Base-by-base conservation (phyloP, 2,888 invertebrate genomes). In the Theretra japonica region DNA sequence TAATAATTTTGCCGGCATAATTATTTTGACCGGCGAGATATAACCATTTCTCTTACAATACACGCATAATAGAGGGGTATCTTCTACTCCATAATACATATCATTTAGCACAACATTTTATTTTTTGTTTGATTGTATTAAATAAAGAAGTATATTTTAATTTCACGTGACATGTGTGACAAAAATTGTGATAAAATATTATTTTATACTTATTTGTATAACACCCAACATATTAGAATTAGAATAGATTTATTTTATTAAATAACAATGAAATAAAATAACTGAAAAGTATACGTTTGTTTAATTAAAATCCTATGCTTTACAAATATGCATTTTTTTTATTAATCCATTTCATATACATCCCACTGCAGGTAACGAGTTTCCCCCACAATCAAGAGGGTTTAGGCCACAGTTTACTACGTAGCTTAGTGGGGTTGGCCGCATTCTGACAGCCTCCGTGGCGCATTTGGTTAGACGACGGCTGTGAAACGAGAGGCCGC, bases 171-270 rank as follows among this genome's bases (percentile, higher is more conserved):
- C 28, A 58, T 58, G 23, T 28, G 23, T 59, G 58, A 59, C 58
- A 59, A 59, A 59, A 0, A 59, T 59, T 59, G 25, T 59, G 25
- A 59, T 59, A 59, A 4, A 53, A 53, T 53, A 53, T 53, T 53
- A 19, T 53, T 17, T 53, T 53, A 53, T 53, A 53, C 19, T 4
- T 50, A 50, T 23, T 25, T 8, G 5, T 25, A 17, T 25, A 15
- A 28, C 25, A 15, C 17, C 58, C 17, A 17, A 19, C 53, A 53
- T n/a, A 25, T 17, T 28, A 25, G 0, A 11, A 11, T 11, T 23
- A 59, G 17, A 25, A 17, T 25, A 59, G 58, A 19, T 59, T 17
- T 59, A 28, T 17, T 59, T 59, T 59, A 25, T 59, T 28, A 17
- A 28, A 59, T 5, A 11, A 15, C 58, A 25, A 25, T 25, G 58